Conservation (phyloP, 2,888 invertebrate genomes). For the Phengaris arion region DNA sequence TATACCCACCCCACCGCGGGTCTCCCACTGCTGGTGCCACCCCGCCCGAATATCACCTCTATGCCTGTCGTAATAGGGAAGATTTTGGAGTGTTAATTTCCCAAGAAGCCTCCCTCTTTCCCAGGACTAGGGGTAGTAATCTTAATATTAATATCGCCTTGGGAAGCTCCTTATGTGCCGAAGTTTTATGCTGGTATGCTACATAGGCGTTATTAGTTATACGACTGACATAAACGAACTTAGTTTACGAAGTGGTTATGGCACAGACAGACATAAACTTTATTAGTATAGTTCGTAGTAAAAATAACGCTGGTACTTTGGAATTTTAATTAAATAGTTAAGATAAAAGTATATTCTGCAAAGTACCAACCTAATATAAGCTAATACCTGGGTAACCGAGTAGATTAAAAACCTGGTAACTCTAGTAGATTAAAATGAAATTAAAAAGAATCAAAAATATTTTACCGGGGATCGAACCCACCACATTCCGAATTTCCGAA, state of each 20-base stretch:
- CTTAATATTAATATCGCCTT: conserved; percentile 75
- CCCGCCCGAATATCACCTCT: conserved; percentile 40
- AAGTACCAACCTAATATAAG: too few relatives aligned
- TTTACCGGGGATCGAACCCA: too few relatives aligned
- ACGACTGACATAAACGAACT: conserved; percentile 39
- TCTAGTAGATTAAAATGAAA: too few relatives aligned
- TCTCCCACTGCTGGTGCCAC: conserved; percentile 30
- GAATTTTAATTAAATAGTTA: not conserved
- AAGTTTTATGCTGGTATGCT: conserved; percentile 68
- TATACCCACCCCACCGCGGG: conserved; percentile 49
- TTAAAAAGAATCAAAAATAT: too few relatives aligned
- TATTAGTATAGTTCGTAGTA: not conserved
- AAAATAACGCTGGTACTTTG: not conserved
- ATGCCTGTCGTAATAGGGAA: conserved; percentile 33
- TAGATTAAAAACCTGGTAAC: too few relatives aligned
- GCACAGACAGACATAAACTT: conserved; percentile 12
- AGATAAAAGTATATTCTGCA: too few relatives aligned
- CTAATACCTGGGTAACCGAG: too few relatives aligned
- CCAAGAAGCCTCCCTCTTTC: conserved; percentile 37
- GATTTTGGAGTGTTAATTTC: conserved; percentile 32
- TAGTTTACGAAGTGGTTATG: conserved; percentile 27
- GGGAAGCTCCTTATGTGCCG: conserved; percentile 67
- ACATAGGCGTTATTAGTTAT: conserved; percentile 48
- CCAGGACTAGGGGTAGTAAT: conserved; percentile 54
- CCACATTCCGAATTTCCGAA: too few relatives aligned